Evolutionary conservation across 2,888 invertebrate genomes (phyloP), one percentile per base, ranked within the genome.

Genomic region (Aspidiotus rigidus): DNA sequence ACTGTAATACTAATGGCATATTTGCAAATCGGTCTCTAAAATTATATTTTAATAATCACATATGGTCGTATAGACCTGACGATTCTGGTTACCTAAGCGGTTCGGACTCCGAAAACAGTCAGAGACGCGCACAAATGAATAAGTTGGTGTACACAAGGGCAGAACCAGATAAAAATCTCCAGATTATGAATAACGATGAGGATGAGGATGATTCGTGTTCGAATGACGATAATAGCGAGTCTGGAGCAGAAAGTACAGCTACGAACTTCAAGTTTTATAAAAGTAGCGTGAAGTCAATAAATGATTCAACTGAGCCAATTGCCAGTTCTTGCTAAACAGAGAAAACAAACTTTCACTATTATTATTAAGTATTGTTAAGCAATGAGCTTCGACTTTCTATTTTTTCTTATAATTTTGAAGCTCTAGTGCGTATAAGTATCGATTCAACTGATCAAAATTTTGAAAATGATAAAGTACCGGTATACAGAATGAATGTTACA

Each of bases 1-100:
- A 56, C 64, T 55, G 16, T 39, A 54, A 57, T 15, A 49, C 64
- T 17, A 49, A 49, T 62, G 69, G 59, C 17, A 62, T 44, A 11
- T 63, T 56, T 8, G 70, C 67, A 55, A 66, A 63, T 66, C 49
- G 53, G 13, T 60, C 41, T 44, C 64, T 49, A 62, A 66, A 49
- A 56, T 64, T 67, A 61, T 56, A 62, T 57, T 69, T 70, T 62
- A 71, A 64, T 49, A 60, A 57, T 66, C 70, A 57, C 49, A 39
- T 67, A 9, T 67, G 67, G 67, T 59, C 70, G 79, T 81, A 74
- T 78, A 81, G 76, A 73, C 81, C 85, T 62, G 84, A 88, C 76
- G 92, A 92, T 77, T 89, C 90, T 1, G 92, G 91, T 0, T 92
- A 92, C 75, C 82, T 92, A 70, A 92, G 91, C 76, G 89, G 89